Evolutionary conservation across 2,113 vertebrate species (phyloP).

Genomic region (Cygnus atratus): DNA sequence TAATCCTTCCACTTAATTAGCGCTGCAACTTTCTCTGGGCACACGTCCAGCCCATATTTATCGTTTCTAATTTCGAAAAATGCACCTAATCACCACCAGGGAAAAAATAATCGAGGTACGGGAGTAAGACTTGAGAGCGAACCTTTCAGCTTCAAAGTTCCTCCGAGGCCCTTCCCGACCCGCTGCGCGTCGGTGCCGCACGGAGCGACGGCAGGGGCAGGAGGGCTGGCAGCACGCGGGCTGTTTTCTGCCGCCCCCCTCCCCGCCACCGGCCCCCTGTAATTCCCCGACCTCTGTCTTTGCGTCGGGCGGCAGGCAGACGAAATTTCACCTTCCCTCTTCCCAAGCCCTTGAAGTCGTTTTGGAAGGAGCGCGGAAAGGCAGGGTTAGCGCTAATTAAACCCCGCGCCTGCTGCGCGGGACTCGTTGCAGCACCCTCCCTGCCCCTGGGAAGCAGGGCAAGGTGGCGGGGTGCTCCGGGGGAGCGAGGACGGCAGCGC

Average conservation of each 20-base stretch:
- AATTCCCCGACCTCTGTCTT: not conserved
- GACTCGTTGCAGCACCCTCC: not conserved
- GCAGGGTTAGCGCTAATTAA: constrained; percentile 18
- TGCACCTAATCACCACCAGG: not conserved
- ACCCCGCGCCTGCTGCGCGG: not conserved
- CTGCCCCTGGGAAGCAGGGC: not conserved
- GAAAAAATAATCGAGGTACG: not conserved
- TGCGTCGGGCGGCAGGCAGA: not conserved
- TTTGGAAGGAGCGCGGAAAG: not conserved
- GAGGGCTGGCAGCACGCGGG: fast-evolving
- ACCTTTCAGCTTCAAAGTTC: not conserved
- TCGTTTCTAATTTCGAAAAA: not conserved
- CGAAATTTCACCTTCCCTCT: not conserved
- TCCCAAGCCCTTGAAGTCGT: not conserved
- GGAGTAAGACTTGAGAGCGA: not conserved
- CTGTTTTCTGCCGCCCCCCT: not conserved
- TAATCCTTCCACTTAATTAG: not conserved
- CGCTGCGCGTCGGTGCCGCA: fast-evolving
- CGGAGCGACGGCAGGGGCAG: not conserved
- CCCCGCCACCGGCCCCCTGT: not conserved
- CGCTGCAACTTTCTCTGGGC: not conserved
- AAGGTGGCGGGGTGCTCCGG: not conserved
- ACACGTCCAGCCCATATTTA: not conserved
- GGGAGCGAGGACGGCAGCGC: not conserved
- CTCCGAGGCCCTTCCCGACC: not conserved